These are phyloP conservation scores for Pterocles gutturalis DNA, from an alignment of 2,113 vertebrate genomes.

Conservation along the genomic window DNA sequence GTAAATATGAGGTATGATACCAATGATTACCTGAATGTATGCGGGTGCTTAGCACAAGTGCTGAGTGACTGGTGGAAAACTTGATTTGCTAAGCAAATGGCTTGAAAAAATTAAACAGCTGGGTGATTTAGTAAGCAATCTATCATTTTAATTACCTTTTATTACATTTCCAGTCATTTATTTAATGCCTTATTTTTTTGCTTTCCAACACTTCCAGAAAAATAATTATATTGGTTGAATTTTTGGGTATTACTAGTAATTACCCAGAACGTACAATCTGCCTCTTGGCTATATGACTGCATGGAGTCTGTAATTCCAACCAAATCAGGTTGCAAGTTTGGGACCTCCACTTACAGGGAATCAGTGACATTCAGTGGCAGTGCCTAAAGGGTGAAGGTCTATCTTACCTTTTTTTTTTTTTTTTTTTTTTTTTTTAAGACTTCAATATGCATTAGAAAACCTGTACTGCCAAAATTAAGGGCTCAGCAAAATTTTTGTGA, in stretches of 20 bases:
- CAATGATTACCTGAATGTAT: slow-evolving; percentile 54
- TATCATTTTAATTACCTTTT: slow-evolving; percentile 42
- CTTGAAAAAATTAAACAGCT: slow-evolving; percentile 68
- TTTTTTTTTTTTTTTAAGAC: neutral
- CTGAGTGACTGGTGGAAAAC: slow-evolving; percentile 59
- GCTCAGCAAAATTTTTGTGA: neutral
- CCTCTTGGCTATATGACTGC: neutral
- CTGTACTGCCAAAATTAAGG: neutral
- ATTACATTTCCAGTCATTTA: neutral
- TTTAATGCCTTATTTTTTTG: neutral
- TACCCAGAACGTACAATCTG: neutral
- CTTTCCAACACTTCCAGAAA: neutral
- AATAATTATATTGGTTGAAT: neutral
- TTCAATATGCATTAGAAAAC: neutral
- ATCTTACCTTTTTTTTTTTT: neutral
- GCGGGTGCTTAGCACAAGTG: slow-evolving; percentile 54
- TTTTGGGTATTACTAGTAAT: neutral
- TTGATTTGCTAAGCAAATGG: slow-evolving; percentile 77
- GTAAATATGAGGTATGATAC: slow-evolving; percentile 42
- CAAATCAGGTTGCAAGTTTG: neutral
- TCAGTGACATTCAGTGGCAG: neutral
- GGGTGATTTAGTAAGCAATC: neutral
- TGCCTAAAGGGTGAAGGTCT: neutral
- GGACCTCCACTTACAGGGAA: neutral
- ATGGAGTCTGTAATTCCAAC: neutral